These are phyloP conservation scores for Ornithoptera priamus DNA, from an alignment of 2,888 invertebrate species.

Conservation along the genomic window DNA sequence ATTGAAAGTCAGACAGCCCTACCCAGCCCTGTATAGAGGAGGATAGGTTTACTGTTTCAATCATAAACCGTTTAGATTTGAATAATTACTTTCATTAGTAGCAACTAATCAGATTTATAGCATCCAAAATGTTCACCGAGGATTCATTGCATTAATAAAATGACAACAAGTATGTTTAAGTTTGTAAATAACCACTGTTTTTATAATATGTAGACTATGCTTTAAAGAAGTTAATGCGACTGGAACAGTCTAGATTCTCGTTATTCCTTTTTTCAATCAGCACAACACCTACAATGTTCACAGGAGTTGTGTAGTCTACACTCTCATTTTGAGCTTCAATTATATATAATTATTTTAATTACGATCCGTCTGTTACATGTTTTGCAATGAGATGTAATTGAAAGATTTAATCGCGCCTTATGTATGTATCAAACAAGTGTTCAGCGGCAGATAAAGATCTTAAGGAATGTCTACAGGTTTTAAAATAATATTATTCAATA, in stretches of 20 bases:
- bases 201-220: too few species aligned
- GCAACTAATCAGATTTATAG: background rate
- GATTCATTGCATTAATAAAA: too few species aligned
- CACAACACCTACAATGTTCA: too few species aligned
- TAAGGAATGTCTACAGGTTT: background rate
- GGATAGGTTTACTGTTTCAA: constrained; percentile 46
- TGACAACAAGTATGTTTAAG: too few species aligned
- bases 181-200: too few species aligned
- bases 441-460: background rate
- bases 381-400: constrained; percentile 1
- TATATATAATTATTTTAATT: background rate
- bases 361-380: background rate
- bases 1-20: constrained; percentile 54
- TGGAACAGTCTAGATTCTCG: too few species aligned
- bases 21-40: constrained; percentile 61
- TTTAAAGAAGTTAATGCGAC: too few species aligned
- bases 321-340: background rate
- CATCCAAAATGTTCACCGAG: too few species aligned
- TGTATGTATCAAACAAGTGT: constrained; percentile 8
- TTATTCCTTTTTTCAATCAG: too few species aligned
- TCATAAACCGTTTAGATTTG: constrained; percentile 53
- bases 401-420: background rate
- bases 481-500: constrained; percentile 1
- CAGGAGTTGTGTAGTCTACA: too few species aligned
- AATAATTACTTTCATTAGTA: constrained; percentile 46